Conservation (phyloP, 1,140 invertebrate species). For the Arctopsyche grandis region DNA sequence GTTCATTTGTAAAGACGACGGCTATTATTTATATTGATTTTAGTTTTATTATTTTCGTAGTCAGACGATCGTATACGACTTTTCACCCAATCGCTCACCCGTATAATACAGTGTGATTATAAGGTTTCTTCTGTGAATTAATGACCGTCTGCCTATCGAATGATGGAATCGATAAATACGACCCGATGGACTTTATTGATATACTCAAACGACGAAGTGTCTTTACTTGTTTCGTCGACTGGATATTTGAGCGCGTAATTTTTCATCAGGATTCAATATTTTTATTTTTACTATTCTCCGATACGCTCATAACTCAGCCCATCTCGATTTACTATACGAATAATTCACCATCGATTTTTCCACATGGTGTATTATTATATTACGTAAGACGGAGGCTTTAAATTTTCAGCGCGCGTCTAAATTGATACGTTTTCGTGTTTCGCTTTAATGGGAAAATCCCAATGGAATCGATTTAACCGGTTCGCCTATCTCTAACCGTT, state of each 20-base stretch:
- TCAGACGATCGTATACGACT: constrained; percentile 11
- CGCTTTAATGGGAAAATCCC: neutral
- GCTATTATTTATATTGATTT: too few relatives aligned
- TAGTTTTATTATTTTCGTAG: constrained; percentile 2
- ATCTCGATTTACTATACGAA: too few relatives aligned
- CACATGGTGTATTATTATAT: neutral
- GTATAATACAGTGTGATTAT: constrained; percentile 42
- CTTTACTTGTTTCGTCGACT: constrained; percentile 29
- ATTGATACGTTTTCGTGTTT: neutral
- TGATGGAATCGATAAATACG: constrained; percentile 43
- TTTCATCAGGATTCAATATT: constrained; percentile 3
- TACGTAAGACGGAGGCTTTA: constrained; percentile 1
- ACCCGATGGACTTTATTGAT: constrained; percentile 38
- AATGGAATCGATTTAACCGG: neutral
- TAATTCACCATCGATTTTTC: too few relatives aligned
- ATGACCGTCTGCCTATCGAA: constrained; percentile 38
- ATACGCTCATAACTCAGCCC: neutral
- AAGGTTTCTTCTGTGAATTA: constrained; percentile 44
- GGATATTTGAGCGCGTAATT: neutral
- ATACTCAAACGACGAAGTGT: constrained; percentile 36
- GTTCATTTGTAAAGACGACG: too few relatives aligned
- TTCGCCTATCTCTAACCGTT: neutral
- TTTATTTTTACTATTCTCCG: neutral
- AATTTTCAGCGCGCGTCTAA: neutral
- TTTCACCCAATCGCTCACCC: constrained; percentile 40